Evolutionary conservation across 2,888 invertebrate species (phyloP).

Genomic region (Ceraclea dissimilis): DNA sequence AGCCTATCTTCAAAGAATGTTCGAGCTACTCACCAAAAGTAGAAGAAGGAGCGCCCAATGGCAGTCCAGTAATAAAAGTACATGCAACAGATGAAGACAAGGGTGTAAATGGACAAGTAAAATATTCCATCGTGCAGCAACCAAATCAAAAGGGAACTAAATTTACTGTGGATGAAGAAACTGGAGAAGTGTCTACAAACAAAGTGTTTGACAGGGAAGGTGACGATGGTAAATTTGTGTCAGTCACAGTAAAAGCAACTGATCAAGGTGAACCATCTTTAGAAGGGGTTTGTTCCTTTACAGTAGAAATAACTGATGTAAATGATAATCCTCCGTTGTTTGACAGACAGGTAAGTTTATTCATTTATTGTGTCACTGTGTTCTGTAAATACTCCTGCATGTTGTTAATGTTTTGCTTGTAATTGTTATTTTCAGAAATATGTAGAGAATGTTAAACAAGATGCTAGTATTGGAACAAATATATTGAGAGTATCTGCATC

Average conservation of each 20-base stretch:
- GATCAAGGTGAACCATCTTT: constrained; percentile 98
- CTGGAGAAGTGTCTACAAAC: constrained; percentile 90
- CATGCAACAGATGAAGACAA: constrained; percentile 94
- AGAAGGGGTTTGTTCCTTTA: constrained; percentile 97
- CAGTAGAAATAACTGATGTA: constrained; percentile 94
- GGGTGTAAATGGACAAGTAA: constrained; percentile 90
- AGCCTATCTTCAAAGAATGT: constrained; percentile 92
- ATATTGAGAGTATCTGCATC: constrained; percentile 92
- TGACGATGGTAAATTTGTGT: constrained; percentile 93
- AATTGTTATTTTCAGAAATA: constrained; percentile 67
- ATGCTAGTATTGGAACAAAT: constrained; percentile 91
- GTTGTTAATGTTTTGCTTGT: not conserved
- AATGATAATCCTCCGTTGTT: constrained; percentile 96
- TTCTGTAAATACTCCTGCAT: not conserved
- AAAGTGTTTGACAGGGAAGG: constrained; percentile 96
- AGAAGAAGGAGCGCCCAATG: constrained; percentile 89
- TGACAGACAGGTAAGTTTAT: constrained; percentile 75
- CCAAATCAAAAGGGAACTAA: constrained; percentile 92
- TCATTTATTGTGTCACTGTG: not conserved
- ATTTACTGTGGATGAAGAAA: constrained; percentile 92
- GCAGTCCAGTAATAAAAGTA: constrained; percentile 87
- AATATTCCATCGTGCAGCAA: constrained; percentile 95
- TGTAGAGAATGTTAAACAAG: constrained; percentile 94
- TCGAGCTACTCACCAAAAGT: constrained; percentile 88
- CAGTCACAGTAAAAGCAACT: constrained; percentile 94